Evolutionary conservation across 2,113 vertebrate genomes (phyloP).

Genomic region (Ondatra zibethicus): DNA sequence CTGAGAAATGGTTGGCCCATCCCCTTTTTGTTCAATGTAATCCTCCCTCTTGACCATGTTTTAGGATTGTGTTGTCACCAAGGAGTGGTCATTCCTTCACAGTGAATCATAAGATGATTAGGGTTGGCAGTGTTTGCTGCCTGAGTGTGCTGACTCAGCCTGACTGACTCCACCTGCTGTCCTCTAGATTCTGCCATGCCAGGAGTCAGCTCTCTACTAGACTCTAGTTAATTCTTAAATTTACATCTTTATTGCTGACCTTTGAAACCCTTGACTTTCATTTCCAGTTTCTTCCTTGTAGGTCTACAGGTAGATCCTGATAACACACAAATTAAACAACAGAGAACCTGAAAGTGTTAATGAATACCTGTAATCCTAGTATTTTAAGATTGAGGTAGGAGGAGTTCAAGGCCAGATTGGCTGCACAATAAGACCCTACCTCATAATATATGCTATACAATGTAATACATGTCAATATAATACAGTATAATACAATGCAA

Average conservation of each 20-base stretch:
- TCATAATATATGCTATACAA: neutral
- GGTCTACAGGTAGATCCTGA: conserved; percentile 30
- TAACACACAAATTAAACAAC: conserved; percentile 15
- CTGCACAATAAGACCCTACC: neutral
- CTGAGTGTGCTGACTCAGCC: neutral
- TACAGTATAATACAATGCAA: no score
- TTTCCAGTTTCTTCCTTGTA: conserved; percentile 2
- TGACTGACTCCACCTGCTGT: neutral
- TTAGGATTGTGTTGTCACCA: conserved; percentile 54
- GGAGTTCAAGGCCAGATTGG: neutral
- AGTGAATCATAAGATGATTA: conserved; percentile 62
- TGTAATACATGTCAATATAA: neutral
- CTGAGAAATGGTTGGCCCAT: neutral
- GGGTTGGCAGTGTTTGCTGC: conserved; percentile 40
- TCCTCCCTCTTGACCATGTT: conserved; percentile 15
- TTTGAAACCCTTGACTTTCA: conserved; percentile 46
- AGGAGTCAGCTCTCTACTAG: neutral
- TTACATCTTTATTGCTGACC: conserved; percentile 19
- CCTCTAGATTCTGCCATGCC: neutral
- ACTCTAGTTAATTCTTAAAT: conserved; percentile 3
- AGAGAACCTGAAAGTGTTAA: neutral
- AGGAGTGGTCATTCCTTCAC: conserved; percentile 66
- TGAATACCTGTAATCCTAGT: neutral
- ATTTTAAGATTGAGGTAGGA: neutral
- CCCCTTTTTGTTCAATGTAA: neutral